Conservation (phyloP, 2,888 invertebrate species). For the Clitarchus hookeri region DNA sequence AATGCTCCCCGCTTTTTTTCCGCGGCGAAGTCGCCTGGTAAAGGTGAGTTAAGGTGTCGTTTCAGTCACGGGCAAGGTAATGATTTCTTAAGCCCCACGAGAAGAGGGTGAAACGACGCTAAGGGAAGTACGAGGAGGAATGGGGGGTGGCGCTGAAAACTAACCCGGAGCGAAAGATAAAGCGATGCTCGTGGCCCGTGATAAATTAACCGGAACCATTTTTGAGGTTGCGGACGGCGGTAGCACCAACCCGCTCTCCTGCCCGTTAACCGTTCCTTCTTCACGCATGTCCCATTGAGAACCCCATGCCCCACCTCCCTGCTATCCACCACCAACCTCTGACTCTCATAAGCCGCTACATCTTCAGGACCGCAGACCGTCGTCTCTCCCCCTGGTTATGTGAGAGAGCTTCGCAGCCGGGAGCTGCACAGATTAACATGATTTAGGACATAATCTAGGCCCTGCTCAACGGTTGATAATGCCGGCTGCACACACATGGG, state of each 20-base stretch:
- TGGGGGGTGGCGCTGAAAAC: not conserved
- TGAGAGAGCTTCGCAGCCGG: not conserved
- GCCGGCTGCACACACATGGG: slow-evolving; percentile 9
- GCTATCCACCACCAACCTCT: not conserved
- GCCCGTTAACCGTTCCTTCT: not conserved
- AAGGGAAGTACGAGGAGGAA: not conserved
- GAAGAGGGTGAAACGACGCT: not conserved
- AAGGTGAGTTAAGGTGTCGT: not conserved
- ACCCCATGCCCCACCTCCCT: not conserved
- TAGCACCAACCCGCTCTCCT: no score
- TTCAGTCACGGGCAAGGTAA: not conserved
- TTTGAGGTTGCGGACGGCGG: slow-evolving; percentile 3
- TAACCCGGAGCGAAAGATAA: not conserved
- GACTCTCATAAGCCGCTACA: not conserved
- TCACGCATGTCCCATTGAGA: not conserved
- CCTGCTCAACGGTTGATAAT: slow-evolving; percentile 10
- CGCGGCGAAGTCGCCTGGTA: no score
- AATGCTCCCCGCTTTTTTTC: no score
- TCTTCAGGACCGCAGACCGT: not conserved
- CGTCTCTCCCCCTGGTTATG: not conserved
- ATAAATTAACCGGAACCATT: not conserved
- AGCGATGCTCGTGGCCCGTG: not conserved
- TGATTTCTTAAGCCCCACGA: not conserved
- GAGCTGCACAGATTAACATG: not conserved
- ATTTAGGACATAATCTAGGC: not conserved